Base-by-base conservation (phyloP, 2,113 vertebrate genomes). In the Periophthalmodon schlosseri region DNA sequence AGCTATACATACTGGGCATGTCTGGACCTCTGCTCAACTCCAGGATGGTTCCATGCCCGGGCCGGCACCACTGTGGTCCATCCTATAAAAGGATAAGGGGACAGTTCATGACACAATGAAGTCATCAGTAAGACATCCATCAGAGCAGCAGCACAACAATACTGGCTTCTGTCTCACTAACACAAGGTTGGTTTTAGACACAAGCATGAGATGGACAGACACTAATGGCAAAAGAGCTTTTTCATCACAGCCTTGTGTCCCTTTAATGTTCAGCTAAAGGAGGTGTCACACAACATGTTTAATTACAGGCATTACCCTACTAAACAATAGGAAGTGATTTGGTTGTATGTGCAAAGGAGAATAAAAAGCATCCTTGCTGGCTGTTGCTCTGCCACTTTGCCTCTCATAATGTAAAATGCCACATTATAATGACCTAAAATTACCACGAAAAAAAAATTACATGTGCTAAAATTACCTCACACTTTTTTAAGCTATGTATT, bases 21-120 rank as follows among this genome's bases (percentile, higher is more conserved):
- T 44, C 11, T 21, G 64, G 54, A 74, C 63, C 69, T 33, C 72
- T 64, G 68, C 78, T 56, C 76, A 75, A 75, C 77, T 83, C 80
- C 80, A 78, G 76, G 77, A 69, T 81, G 91, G 90, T 92, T 80
- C 88, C 90, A 87, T 79, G 81, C 84, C 86, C 89, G 73, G 88
- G 73, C 90, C 78, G 74, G 89, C 88, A 93, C 91, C n/a, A 73
- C 84, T 84, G 79, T 86, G 84, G 82, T 87, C 80, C 77, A 76
- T 81, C 84, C 81, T 87, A 81, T 79, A 81, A 76, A 77, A 87
- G 88, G 91, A 92, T 89, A 94, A 93, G 91, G 86, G 89, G 86
- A 86, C 84, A 79, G 84, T 94, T 93, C 86, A 93, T 87, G 79
- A 76, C 67, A 66, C 77, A 80, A 82, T 94, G 93, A 93, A 90